A percentile compares a stretch with the other conserved stretches of the same genome.
Evolutionary conservation across 1,140 invertebrate species (phyloP).

Genomic region (Drosophila nigrodunni): DNA sequence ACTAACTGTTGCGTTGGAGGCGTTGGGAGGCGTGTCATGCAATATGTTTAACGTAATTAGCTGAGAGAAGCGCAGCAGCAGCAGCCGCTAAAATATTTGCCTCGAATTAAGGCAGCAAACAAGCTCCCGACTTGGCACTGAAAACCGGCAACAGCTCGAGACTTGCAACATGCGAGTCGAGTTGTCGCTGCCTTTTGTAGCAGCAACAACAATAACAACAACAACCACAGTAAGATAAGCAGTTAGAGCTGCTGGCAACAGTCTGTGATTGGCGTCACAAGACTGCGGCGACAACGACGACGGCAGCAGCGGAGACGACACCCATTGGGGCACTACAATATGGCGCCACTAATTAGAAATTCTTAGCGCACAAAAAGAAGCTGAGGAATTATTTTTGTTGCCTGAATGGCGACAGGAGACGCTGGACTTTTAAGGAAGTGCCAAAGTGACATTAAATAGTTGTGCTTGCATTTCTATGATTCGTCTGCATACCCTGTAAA

Average conservation of each 20-base stretch:
- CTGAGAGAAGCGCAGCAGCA: conserved; percentile 32
- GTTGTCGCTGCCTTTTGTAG: conserved; percentile 48
- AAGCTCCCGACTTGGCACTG: conserved; percentile 44
- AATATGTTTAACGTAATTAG: conserved; percentile 81
- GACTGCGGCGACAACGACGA: conserved; percentile 20
- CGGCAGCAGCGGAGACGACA: conserved; percentile 32
- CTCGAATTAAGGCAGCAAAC: conserved; percentile 76
- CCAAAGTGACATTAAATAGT: conserved; percentile 83
- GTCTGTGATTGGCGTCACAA: conserved; percentile 55
- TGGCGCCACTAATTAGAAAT: conserved; percentile 83
- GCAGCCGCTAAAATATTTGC: conserved; percentile 68
- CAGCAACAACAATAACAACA: conserved; percentile 26
- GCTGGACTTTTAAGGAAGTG: conserved; percentile 77
- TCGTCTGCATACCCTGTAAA: conserved; percentile 22
- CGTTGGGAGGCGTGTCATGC: conserved; percentile 60
- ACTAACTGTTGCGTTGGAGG: conserved; percentile 50
- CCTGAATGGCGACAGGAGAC: conserved; percentile 47
- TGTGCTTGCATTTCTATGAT: conserved; percentile 62
- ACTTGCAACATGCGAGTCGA: conserved; percentile 33
- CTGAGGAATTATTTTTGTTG: conserved; percentile 63
- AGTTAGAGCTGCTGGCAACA: conserved; percentile 50
- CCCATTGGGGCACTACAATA: conserved; percentile 62
- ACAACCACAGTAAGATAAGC: conserved; percentile 28
- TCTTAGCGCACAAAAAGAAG: conserved; percentile 73
- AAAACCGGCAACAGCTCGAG: conserved; percentile 8